phyloP scores from a whole-genome alignment of 2,888 invertebrate genomes.

The Nephrocerus scutellatus region DNA sequence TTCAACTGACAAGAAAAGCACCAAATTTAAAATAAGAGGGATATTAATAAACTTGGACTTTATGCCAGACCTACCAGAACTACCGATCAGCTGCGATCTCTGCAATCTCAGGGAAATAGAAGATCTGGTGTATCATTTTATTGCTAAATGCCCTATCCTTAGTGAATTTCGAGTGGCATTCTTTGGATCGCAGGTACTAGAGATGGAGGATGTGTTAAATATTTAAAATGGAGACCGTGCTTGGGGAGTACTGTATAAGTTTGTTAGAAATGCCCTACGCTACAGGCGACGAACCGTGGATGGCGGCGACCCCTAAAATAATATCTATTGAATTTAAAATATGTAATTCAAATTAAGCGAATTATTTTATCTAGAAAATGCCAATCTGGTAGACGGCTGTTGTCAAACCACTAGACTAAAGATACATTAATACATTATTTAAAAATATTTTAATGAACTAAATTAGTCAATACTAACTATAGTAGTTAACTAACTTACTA shows the following conservation, averaged over 20 bases:
- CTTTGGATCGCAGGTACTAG: constrained; percentile 5
- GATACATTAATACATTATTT: constrained; percentile 1
- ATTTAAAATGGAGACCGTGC: not conserved
- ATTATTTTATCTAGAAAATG: no score
- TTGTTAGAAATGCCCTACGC: not conserved
- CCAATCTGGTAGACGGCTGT: constrained; percentile 3
- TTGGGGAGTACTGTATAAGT: not conserved
- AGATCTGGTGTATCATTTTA: no score
- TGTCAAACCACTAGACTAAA: constrained; percentile 1
- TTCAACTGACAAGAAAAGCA: no score
- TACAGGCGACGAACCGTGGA: not conserved
- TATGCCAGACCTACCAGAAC: constrained; percentile 4
- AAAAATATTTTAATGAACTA: no score
- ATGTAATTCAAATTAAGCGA: no score
- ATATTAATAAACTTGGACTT: no score
- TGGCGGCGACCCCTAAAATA: not conserved
- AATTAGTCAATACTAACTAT: no score
- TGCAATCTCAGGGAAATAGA: constrained; percentile 4
- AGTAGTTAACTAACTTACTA: no score
- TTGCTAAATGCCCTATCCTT: constrained; percentile 4
- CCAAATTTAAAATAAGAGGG: no score
- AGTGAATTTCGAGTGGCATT: not conserved
- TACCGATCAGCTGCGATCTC: not conserved
- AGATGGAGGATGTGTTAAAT: not conserved
- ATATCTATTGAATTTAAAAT: not conserved